These are phyloP conservation scores for Drosophila crucigera DNA, from an alignment of 2,888 invertebrate species.

Conservation along the genomic window DNA sequence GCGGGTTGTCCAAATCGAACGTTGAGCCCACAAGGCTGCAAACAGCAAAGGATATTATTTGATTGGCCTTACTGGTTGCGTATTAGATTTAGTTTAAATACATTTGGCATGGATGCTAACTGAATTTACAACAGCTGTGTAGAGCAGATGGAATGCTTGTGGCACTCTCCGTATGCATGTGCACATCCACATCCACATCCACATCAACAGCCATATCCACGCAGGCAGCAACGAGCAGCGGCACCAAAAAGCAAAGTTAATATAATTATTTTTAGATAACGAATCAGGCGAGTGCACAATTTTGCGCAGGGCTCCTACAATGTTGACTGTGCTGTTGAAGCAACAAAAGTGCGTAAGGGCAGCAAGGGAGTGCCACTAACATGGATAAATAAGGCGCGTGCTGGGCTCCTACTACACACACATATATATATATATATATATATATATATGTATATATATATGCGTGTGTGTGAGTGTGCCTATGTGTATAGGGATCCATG, in stretches of 20 bases:
- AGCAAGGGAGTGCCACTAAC: background rate
- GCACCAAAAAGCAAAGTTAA: conserved; percentile 77
- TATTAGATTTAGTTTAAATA: conserved; percentile 5
- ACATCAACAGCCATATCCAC: conserved; percentile 9
- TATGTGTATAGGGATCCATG: background rate
- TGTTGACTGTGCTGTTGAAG: conserved; percentile 51
- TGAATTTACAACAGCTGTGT: conserved; percentile 35
- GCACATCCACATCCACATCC: background rate
- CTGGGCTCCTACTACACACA: conserved; percentile 4
- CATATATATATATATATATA: background rate
- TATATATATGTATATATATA: background rate
- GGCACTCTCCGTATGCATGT: conserved; percentile 4
- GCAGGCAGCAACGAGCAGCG: conserved; percentile 32
- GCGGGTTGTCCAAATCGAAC: conserved; percentile 36
- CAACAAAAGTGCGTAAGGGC: conserved; percentile 52
- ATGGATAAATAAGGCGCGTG: conserved; percentile 4
- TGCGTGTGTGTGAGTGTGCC: background rate
- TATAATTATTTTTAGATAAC: conserved; percentile 81
- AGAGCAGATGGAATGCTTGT: conserved; percentile 2
- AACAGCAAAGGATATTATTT: conserved; percentile 4
- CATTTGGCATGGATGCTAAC: conserved; percentile 19
- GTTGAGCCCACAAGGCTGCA: conserved; percentile 30
- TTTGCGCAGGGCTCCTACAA: conserved; percentile 40
- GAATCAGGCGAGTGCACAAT: conserved; percentile 81
- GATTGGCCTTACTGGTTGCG: background rate